A percentile compares a stretch with the other conserved stretches of the same genome.
These are phyloP conservation scores for Leiothrix lutea DNA, from an alignment of 2,113 vertebrate species.

Conservation along the genomic window DNA sequence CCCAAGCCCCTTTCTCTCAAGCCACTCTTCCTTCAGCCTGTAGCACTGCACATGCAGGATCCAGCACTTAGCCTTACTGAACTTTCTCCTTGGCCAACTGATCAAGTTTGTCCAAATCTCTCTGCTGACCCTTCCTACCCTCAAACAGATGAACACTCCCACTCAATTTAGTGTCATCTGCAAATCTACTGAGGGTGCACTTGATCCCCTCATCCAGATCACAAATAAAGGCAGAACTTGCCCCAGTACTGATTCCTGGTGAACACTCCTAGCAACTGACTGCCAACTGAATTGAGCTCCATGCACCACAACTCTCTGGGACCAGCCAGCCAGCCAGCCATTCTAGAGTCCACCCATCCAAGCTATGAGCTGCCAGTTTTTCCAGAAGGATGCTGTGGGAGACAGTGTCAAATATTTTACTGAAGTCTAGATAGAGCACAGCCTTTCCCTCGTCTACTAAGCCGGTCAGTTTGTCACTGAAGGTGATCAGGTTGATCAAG, in stretches of 20 bases:
- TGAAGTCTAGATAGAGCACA: not conserved
- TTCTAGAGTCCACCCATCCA: not conserved
- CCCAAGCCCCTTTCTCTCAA: not conserved
- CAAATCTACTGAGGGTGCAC: not conserved
- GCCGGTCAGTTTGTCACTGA: not conserved
- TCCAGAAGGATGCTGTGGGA: not conserved
- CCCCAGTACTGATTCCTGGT: not conserved
- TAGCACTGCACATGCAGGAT: not conserved
- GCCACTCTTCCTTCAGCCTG: not conserved
- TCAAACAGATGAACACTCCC: not conserved
- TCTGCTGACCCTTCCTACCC: not conserved
- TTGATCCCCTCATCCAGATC: not conserved
- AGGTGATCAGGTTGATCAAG: not conserved
- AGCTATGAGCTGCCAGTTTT: not conserved
- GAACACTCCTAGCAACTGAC: not conserved
- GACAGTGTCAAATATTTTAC: not conserved
- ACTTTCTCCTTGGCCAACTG: not conserved
- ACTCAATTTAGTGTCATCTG: not conserved
- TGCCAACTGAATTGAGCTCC: not conserved
- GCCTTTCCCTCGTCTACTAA: not conserved
- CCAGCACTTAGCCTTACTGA: not conserved
- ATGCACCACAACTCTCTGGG: not conserved
- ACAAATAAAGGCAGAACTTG: not conserved
- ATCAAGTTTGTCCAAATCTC: not conserved
- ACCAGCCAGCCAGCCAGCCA: not conserved